Evolutionary conservation across 2,797 vertebrate species (phyloP).

Genomic region (Pipistrellus pygmaeus): DNA sequence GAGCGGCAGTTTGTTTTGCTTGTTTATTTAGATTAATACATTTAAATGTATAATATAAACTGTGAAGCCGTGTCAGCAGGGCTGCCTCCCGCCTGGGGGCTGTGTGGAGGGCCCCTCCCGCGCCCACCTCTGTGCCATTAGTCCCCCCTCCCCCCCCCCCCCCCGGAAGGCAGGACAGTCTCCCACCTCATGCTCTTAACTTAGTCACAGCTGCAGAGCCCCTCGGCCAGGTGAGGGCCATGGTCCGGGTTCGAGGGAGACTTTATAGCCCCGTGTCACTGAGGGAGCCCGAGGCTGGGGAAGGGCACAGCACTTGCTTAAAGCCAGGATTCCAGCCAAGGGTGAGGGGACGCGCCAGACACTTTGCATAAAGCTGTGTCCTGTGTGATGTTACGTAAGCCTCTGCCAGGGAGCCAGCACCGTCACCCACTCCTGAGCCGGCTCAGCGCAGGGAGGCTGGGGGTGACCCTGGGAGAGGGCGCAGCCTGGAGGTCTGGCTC

Average conservation of each 20-base stretch:
- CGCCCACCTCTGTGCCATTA: no score
- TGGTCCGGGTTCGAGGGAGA: not conserved
- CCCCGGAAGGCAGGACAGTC: not conserved
- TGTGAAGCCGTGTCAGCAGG: not conserved
- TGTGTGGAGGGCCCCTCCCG: not conserved
- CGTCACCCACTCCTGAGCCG: conserved; percentile 46
- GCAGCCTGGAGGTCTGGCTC: no score
- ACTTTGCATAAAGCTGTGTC: conserved; percentile 33
- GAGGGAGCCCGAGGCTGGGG: not conserved
- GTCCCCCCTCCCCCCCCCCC: no score
- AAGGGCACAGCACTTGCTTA: not conserved
- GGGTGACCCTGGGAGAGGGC: not conserved
- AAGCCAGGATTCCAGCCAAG: not conserved
- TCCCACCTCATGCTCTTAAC: not conserved
- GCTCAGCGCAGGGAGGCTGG: conserved; percentile 2
- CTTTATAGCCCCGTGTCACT: not conserved
- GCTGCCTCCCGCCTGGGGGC: not conserved
- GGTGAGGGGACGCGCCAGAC: not conserved
- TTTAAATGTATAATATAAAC: not conserved
- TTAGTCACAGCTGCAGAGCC: not conserved
- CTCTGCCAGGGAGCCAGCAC: conserved; percentile 57
- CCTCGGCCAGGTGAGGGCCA: not conserved
- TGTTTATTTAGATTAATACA: not conserved
- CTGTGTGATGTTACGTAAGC: conserved; percentile 56
- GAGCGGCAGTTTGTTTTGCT: not conserved